Evolutionary conservation across 2,797 vertebrate species (phyloP).

Genomic region (Tamandua tetradactyla): DNA sequence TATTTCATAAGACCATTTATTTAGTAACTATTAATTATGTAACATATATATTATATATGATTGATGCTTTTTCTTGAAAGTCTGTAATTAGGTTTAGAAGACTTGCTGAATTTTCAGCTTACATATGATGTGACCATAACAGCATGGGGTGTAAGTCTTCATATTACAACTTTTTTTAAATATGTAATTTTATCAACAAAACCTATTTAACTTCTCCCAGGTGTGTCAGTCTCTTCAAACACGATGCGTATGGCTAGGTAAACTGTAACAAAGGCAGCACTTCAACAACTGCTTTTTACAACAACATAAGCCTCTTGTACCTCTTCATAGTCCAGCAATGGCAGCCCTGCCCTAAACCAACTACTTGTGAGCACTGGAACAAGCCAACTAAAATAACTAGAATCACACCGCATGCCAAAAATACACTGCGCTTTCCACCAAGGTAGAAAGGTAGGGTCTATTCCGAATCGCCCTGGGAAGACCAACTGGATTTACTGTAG

Average conservation of each 20-base stretch:
- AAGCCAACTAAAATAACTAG: not conserved
- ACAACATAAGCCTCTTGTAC: not conserved
- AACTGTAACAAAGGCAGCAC: too few relatives aligned
- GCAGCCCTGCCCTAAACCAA: not conserved
- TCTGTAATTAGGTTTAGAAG: slow-evolving; percentile 42
- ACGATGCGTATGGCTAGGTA: too few relatives aligned
- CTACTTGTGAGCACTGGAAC: not conserved
- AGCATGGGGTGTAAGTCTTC: not conserved
- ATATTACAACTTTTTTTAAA: slow-evolving; percentile 41
- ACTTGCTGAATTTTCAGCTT: slow-evolving; percentile 45
- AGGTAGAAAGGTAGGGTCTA: not conserved
- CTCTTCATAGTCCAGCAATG: not conserved
- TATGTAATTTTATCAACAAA: slow-evolving; percentile 67
- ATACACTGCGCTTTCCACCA: not conserved
- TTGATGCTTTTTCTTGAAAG: slow-evolving; percentile 42
- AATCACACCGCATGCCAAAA: not conserved
- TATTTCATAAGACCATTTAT: slow-evolving; percentile 28
- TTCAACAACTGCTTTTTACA: not conserved
- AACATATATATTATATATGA: not conserved
- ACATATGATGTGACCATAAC: not conserved
- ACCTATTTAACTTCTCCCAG: not conserved
- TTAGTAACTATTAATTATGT: not conserved
- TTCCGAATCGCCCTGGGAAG: not conserved
- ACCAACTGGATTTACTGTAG: not conserved
- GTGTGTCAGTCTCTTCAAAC: not conserved